Percentiles rank a stretch among this genome's conserved stretches.
Evolutionary conservation across 2,113 vertebrate species (phyloP).

Genomic region (Perca schrenkii): DNA sequence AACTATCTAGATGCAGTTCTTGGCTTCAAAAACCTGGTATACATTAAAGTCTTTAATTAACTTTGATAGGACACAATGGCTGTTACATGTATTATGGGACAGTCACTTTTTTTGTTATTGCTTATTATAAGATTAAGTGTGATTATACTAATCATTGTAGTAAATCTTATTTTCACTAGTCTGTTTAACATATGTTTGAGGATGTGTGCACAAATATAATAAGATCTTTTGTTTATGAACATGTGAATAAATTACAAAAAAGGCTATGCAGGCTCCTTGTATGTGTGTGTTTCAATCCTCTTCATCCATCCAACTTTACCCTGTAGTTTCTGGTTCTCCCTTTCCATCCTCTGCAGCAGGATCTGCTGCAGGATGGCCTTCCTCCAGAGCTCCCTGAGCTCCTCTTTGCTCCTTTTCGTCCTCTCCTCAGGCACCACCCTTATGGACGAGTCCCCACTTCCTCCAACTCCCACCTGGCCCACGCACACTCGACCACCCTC

Average conservation of each 20-base stretch:
- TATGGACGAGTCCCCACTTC: conserved; percentile 84
- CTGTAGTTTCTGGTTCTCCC: conserved; percentile 96
- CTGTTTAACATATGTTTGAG: background rate
- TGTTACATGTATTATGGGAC: background rate
- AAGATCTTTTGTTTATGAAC: background rate
- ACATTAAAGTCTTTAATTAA: background rate
- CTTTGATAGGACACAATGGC: background rate
- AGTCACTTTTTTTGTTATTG: background rate
- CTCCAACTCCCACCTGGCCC: conserved; percentile 78
- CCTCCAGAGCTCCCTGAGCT: conserved; percentile 94
- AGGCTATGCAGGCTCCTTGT: background rate
- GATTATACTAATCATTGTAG: background rate
- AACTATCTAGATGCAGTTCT: background rate
- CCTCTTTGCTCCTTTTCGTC: conserved; percentile 84
- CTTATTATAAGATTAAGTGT: background rate
- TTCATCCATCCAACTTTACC: conserved; percentile 79
- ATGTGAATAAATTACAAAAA: background rate
- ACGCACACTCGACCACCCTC: conserved; percentile 78
- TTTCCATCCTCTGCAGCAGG: conserved; percentile 96
- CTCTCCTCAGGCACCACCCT: conserved; percentile 86
- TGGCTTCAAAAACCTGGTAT: background rate
- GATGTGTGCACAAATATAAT: background rate
- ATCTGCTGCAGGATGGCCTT: conserved; percentile 98
- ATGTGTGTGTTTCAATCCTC: background rate
- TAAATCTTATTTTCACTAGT: background rate